Evolutionary conservation across 2,888 invertebrate genomes (phyloP), one percentile per base, ranked within the genome.

Genomic region (Amphipoea lucens): DNA sequence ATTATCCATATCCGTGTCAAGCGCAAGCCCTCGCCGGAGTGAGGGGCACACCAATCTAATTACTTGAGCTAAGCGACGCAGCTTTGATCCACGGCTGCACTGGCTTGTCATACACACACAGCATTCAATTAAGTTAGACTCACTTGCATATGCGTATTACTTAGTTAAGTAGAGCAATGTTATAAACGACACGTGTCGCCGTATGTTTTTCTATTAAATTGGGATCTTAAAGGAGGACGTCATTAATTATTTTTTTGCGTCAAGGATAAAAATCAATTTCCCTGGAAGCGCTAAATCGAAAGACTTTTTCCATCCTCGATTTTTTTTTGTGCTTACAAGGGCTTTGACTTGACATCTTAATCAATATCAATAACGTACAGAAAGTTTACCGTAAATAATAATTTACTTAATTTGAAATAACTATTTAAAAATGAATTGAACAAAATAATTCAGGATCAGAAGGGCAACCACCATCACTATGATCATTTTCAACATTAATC

Each of bases 31-130:
- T 42, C 40, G 65, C 71, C n/a, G 20, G 60, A 68, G 65, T 36
- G 76, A 71, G 75, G 78, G 81, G 70, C 77, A 76, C 82, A 76
- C 75, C 81, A 88, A 87, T 84, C 79, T 81, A 79, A 88, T 87
- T 87, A 88, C 84, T 77, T 69, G 69, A 23, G 63, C 82, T 76
- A 72, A 71, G 68, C 63, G 69, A 68, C 71, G 62, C 9, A 70
- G 74, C 88, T 88, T 87, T 86, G 83, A 83, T 80, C 76, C 68
- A 48, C 62, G 62, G 42, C 51, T 79, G 76, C 67, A 63, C 68
- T 45, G 68, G 20, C 57, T 12, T 62, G 69, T 74, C 72, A 66
- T 17, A 42, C 68, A 63, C 40, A 69, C 60, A 63, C 57, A 17
- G 48, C 75, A 69, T 83, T 71, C 76, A 70, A 76, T 79, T 79